These are phyloP conservation scores for Amiota minor DNA, from an alignment of 2,888 invertebrate species.

Conservation along the genomic window DNA sequence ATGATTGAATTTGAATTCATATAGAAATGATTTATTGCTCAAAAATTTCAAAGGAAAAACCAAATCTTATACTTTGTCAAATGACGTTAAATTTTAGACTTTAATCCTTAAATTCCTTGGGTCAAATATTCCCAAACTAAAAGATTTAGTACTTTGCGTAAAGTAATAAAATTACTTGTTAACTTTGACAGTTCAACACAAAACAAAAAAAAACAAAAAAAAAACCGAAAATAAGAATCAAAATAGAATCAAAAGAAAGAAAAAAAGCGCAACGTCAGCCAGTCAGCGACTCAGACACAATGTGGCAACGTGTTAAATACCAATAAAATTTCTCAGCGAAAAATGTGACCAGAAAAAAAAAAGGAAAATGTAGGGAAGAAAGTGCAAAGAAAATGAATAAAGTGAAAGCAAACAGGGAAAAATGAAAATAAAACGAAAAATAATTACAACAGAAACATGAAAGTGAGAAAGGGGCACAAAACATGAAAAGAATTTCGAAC, in stretches of 20 bases:
- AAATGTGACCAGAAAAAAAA: not conserved
- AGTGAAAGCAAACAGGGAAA: not conserved
- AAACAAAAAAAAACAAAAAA: too few relatives aligned
- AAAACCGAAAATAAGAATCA: not conserved
- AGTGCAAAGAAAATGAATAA: not conserved
- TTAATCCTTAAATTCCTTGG: too few relatives aligned
- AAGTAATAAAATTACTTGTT: too few relatives aligned
- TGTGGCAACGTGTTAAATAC: conserved; percentile 17
- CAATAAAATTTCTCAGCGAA: conserved; percentile 1
- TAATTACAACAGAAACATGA: not conserved
- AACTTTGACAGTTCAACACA: too few relatives aligned
- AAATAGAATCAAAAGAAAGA: not conserved
- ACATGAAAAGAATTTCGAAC: conserved; percentile 3
- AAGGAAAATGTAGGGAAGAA: not conserved
- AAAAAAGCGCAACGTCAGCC: not conserved
- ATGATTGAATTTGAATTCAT: too few relatives aligned
- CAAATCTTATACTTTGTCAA: too few relatives aligned
- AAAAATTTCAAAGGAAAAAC: too few relatives aligned
- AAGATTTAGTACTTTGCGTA: too few relatives aligned
- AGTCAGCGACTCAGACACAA: conserved; percentile 9
- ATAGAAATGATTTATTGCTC: too few relatives aligned
- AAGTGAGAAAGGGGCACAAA: conserved; percentile 1
- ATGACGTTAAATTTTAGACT: too few relatives aligned
- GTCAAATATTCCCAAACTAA: too few relatives aligned
- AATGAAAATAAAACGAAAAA: conserved; percentile 1